Evolutionary conservation across 2,113 vertebrate species (phyloP), one percentile per base, ranked within the genome.

Genomic region (Bos javanicus): DNA sequence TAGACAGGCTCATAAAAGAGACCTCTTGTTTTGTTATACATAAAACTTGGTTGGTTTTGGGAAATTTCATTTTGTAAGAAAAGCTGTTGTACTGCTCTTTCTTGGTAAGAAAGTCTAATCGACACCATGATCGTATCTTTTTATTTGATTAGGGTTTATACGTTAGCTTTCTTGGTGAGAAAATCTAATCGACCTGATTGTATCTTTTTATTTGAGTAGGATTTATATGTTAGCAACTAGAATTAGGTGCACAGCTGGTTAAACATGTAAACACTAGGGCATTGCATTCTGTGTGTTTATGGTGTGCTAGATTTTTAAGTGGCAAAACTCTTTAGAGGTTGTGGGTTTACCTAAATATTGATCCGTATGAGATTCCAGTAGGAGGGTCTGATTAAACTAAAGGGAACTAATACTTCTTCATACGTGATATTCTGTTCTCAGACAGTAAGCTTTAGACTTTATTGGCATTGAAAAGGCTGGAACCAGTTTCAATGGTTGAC

Each of bases 11-110:
- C 6, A 25, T 81, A 89, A 86, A 93, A 93, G 43, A 71, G 50
- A 50, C 39, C 26, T 78, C 52, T 74, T 71, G 6, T 90, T 71
- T 82, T 87, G 26, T 93, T 56, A 14, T 46, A 19, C 46, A 25
- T 93, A 87, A 93, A 87, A 36, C 67, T 74, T 86, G 16, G 7
- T 52, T 95, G 83, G 30, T 48, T 83, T 89, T 56, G 8, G 67
- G 57, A 84, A 84, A 46, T 87, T 91, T 87, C 33, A 48, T 91
- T 87, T 87, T 87, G 74, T 87, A 83, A 96, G 36, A 96, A 97
- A 76, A 82, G 12, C 52, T 88, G 14, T 94, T 15, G 5, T 54
- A 84, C 16, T 89, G 14, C 11, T 39, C 21, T 84, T 97, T 93
- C 46, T 74, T 87, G 52, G 52, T n/a, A 85, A 56, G 60, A 83